phyloP scores from a whole-genome alignment of 2,797 vertebrate species.

The Microctenopoma steveboyesi region DNA sequence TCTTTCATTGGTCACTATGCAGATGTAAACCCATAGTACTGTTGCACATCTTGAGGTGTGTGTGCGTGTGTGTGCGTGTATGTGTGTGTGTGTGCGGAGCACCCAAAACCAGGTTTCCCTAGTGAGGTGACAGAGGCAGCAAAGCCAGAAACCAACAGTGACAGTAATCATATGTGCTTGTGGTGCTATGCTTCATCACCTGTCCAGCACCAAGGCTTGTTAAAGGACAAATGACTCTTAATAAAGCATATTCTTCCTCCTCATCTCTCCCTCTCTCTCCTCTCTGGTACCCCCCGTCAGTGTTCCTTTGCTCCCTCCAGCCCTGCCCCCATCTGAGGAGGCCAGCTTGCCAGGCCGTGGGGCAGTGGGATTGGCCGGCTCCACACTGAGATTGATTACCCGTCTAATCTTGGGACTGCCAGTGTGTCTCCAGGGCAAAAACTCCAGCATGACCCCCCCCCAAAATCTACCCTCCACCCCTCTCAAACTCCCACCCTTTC shows the following conservation, averaged over 20 bases:
- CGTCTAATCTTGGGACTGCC: slow-evolving; percentile 78
- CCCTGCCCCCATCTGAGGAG: slow-evolving; percentile 72
- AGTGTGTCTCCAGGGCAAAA: slow-evolving; percentile 81
- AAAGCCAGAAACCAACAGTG: slow-evolving; percentile 76
- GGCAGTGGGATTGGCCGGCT: slow-evolving; percentile 73
- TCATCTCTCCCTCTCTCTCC: slow-evolving; percentile 45
- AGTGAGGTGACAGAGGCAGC: slow-evolving; percentile 73
- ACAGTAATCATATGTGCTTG: slow-evolving; percentile 84
- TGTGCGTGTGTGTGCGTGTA: slow-evolving; percentile 27
- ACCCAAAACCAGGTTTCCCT: slow-evolving; percentile 72
- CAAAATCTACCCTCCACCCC: slow-evolving; percentile 39
- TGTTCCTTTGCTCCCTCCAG: slow-evolving; percentile 54
- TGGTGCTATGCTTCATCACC: slow-evolving; percentile 81
- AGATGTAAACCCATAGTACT: slow-evolving; percentile 30
- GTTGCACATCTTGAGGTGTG: slow-evolving; percentile 29
- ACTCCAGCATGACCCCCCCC: slow-evolving; percentile 60
- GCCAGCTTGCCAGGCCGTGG: slow-evolving; percentile 69
- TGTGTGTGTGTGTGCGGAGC: slow-evolving; percentile 34
- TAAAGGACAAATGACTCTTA: slow-evolving; percentile 86
- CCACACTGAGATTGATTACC: slow-evolving; percentile 82
- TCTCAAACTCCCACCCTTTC: slow-evolving; percentile 61
- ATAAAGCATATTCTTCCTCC: slow-evolving; percentile 77
- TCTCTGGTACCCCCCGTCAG: slow-evolving; percentile 53
- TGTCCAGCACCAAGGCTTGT: slow-evolving; percentile 80
- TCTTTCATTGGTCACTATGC: slow-evolving; percentile 27